A percentile compares a stretch with the other conserved stretches of the same genome.
Conservation (phyloP, 2,113 vertebrate species). For the Tamias sibiricus region DNA sequence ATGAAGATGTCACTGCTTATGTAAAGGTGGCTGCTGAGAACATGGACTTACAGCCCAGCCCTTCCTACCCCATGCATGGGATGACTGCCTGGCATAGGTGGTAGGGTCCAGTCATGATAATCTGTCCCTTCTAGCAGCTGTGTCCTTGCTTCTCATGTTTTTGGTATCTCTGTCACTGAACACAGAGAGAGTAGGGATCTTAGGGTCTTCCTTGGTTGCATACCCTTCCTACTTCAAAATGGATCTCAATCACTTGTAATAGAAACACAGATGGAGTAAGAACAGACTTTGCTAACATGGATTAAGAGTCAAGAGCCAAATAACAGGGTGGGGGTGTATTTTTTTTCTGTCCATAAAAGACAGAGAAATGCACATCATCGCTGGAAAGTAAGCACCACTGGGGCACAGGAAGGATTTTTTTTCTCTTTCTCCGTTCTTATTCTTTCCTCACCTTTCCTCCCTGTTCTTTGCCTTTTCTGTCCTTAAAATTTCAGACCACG, state of each 20-base stretch:
- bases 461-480: neutral
- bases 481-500: neutral
- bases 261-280: neutral
- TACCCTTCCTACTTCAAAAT: neutral
- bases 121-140: too few species aligned
- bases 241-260: too few species aligned
- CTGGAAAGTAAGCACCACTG: neutral
- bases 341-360: neutral
- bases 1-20: neutral
- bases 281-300: neutral
- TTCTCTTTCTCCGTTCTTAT: too few species aligned
- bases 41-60: accelerated
- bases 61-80: accelerated
- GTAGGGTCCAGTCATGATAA: neutral
- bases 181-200: neutral
- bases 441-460: too few species aligned
- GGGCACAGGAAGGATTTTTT: neutral
- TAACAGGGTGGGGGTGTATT: neutral
- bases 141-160: neutral
- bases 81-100: accelerated
- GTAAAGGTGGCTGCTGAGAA: neutral
- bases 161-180: neutral
- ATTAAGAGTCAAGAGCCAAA: neutral
- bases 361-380: neutral
- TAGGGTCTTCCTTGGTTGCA: neutral